Conservation (phyloP, 2,113 vertebrate species). For the Crotophaga sulcirostris region DNA sequence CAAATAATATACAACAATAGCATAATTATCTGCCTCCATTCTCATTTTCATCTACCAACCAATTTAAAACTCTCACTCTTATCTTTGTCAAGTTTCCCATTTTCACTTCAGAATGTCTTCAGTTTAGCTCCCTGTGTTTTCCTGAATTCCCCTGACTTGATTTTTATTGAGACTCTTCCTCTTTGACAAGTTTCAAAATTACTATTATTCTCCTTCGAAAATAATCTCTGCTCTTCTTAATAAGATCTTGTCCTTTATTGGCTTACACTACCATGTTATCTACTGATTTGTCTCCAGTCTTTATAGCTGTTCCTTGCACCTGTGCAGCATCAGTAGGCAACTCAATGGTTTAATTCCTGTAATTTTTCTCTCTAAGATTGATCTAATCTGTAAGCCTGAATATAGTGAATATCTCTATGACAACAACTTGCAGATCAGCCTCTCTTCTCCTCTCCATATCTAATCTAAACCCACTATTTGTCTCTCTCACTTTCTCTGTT, state of each 20-base stretch:
- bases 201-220: background rate
- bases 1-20: background rate
- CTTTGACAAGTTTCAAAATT: background rate
- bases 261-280: background rate
- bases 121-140: background rate
- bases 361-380: background rate
- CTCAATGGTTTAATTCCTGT: background rate
- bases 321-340: background rate
- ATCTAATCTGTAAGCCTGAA: background rate
- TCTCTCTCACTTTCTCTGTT: background rate
- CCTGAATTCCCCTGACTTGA: background rate
- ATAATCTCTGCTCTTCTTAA: background rate
- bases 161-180: background rate
- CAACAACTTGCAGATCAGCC: conserved; percentile 3
- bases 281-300: background rate
- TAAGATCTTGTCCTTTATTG: background rate
- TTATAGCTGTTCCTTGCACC: background rate
- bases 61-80: background rate
- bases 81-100: background rate
- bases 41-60: background rate
- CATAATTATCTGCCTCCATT: background rate
- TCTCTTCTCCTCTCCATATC: background rate
- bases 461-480: background rate
- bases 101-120: background rate
- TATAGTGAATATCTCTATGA: conserved; percentile 27